Evolutionary conservation across 1,140 invertebrate genomes (phyloP), one percentile per base, ranked within the genome.

Genomic region (Halesus radiatus): DNA sequence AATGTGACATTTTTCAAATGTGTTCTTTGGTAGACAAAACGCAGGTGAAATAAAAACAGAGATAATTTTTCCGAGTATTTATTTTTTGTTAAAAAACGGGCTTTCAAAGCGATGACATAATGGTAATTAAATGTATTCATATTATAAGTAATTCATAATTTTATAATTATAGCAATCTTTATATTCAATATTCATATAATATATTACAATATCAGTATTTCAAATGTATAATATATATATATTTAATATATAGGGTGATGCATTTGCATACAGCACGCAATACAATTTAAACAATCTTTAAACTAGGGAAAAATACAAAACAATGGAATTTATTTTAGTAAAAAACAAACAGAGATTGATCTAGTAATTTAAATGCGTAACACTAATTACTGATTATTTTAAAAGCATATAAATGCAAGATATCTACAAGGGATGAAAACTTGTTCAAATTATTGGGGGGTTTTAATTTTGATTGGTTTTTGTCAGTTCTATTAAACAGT

Each of bases 21-120:
- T 5, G 26, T 29, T 3, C 5, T 29, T 37, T 37, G 32, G 32
- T 37, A 37, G 32, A 8, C 32, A 37, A 37, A 37, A 37, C 7
- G 7, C 32, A 37, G 32, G 32, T 37, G 6, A 75, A 62, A 74
- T 62, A 75, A 80, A 79, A n/a, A 26, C 70, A 56, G 18, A 3
- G 13, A 22, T 80, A 64, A 62, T 70, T 80, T 80, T 81, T 81
- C 78, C 80, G 77, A 81, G 74, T 81, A 79, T 81, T 81, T 81
- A 81, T 81, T 81, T 78, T 81, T 81, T 74, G 77, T 81, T 81
- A 81, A 81, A 81, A 81, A 81, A 81, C 80, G 80, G 80, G 80
- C 80, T 81, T 66, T 68, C 76, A 81, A 81, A 81, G 80, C 80
- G 76, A 81, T 81, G 80, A 81, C 80, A 81, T 81, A 81, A 81